A percentile compares a stretch with the other conserved stretches of the same genome.
These are phyloP conservation scores for Sitta carolinensis DNA, from an alignment of 2,797 vertebrate genomes.

Conservation along the genomic window DNA sequence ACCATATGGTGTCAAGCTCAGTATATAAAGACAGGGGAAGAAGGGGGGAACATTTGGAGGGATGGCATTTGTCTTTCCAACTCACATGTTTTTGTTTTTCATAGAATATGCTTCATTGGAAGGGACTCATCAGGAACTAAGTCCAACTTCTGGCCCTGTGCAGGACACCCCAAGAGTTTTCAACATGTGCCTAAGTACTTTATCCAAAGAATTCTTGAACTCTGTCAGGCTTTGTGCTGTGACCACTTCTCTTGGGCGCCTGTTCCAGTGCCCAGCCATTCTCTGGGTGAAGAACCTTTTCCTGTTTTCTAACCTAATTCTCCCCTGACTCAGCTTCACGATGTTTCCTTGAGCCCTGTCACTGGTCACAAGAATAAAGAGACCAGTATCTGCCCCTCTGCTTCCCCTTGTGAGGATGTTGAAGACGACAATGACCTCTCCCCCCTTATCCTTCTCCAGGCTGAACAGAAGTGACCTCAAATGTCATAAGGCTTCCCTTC, in stretches of 20 bases:
- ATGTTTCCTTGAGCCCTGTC: neutral
- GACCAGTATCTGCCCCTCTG: neutral
- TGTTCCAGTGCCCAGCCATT: neutral
- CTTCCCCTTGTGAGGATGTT: neutral
- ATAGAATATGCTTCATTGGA: neutral
- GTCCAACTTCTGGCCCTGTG: neutral
- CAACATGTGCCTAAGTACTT: neutral
- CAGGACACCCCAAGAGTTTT: neutral
- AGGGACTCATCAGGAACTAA: neutral
- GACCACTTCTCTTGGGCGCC: neutral
- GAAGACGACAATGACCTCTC: neutral
- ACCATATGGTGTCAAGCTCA: neutral
- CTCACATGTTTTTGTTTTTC: neutral
- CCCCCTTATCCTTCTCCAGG: no score
- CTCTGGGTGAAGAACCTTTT: neutral
- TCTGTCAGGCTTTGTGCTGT: neutral
- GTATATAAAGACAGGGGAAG: neutral
- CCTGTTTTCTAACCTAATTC: no score
- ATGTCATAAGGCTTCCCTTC: neutral
- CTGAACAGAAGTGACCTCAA: neutral
- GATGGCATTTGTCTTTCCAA: neutral
- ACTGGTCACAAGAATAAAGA: neutral
- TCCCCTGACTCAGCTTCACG: neutral
- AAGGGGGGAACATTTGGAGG: neutral
- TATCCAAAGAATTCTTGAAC: neutral